A percentile compares a stretch with the other conserved stretches of the same genome.
Conservation (phyloP, 2,888 invertebrate genomes). For the Sclerodermus sp. region DNA sequence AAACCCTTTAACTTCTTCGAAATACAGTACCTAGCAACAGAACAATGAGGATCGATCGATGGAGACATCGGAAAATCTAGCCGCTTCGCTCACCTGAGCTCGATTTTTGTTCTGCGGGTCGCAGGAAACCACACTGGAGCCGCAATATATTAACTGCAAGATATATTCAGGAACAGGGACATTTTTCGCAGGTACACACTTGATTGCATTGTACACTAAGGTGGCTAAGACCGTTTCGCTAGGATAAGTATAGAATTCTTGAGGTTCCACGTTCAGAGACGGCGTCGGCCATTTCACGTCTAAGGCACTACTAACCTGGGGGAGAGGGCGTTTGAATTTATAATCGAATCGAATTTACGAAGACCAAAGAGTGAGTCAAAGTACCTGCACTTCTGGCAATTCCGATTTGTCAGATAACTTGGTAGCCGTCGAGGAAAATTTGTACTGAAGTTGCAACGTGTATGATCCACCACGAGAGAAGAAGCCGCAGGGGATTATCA, state of each 20-base stretch:
- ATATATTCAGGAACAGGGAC: conserved; percentile 63
- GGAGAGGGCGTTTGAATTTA: background rate
- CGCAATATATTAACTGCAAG: conserved; percentile 78
- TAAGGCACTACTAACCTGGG: conserved; percentile 59
- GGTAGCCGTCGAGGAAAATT: conserved; percentile 37
- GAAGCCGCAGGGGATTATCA: conserved; percentile 70
- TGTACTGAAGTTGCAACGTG: conserved; percentile 59
- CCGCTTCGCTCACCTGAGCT: conserved; percentile 57
- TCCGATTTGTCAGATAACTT: conserved; percentile 36
- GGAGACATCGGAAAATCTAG: too few relatives aligned
- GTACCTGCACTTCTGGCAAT: conserved; percentile 25
- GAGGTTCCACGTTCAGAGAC: conserved; percentile 71
- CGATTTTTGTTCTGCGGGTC: conserved; percentile 62
- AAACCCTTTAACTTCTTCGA: conserved; percentile 75
- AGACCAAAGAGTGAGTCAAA: background rate
- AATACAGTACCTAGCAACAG: conserved; percentile 74
- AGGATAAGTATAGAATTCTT: conserved; percentile 79
- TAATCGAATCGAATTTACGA: background rate
- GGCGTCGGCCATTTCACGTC: conserved; percentile 84
- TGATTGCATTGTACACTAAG: conserved; percentile 73
- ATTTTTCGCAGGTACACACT: conserved; percentile 60
- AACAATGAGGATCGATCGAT: too few relatives aligned
- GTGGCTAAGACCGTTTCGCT: conserved; percentile 73
- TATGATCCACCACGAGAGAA: conserved; percentile 74
- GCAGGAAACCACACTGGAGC: conserved; percentile 73